Evolutionary conservation across 1,140 invertebrate species (phyloP), one percentile per base, ranked within the genome.

Genomic region (Heterodera carotae): DNA sequence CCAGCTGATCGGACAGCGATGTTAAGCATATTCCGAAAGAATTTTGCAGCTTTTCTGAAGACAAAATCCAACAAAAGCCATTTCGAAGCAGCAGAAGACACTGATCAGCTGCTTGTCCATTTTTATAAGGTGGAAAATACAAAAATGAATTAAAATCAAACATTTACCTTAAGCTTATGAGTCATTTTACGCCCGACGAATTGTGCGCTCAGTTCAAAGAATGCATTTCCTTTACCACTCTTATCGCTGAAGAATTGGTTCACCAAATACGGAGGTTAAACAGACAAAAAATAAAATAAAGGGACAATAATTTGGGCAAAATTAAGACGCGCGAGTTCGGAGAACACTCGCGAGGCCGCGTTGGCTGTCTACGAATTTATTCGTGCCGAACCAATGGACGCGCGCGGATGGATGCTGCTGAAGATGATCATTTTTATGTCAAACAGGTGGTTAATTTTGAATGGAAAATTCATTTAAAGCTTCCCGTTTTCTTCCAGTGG

Each of bases 281-380:
- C 33, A 60, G 64, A 27, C 39, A 53, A 39, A 64, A 60, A 36
- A 5, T 43, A 10, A n/a, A n/a, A 25, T 81, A 31, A 60, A 53
- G n/a, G n/a, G n/a, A n/a, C n/a, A n/a, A n/a, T n/a, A n/a, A 12
- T 34, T 66, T 31, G 10, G 10, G n/a, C 31, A 66, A 34, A 66
- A 66, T 27, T 12, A 29, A 62, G 59, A 68, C 72, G 88, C 95
- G 98, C 27, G 92, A 93, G 59, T 94, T 98, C 90, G 95, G 98
- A 81, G 90, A 95, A 76, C 92, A 93, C 86, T 15, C 68, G 76
- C 29, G 83, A 86, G 76, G 86, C 85, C 15, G 84, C 85, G 8
- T 31, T 56, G 18, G 60, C 74, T 10, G 86, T 86, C 29, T 85
- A 83, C 62, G 84, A 79, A 7, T 88, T 82, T 66, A 48, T 86